Evolutionary conservation across 2,888 invertebrate species (phyloP).

Genomic region (Machimus atricapillus): DNA sequence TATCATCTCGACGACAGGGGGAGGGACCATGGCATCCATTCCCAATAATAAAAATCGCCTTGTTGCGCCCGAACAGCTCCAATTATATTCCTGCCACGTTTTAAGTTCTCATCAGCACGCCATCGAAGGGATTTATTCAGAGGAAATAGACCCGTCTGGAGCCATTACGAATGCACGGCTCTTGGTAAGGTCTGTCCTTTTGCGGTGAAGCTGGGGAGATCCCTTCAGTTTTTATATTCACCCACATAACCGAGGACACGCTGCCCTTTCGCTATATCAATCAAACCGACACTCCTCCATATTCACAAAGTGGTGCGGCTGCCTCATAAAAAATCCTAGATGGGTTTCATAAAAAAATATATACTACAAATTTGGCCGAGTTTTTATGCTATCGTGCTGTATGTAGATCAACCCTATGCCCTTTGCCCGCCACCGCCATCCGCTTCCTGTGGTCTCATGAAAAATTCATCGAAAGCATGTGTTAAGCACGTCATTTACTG

Average conservation of each 20-base stretch:
- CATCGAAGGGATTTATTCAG: not conserved
- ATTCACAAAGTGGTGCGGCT: not conserved
- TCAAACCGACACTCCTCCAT: not conserved
- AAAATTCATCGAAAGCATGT: constrained; percentile 10
- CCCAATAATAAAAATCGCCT: not conserved
- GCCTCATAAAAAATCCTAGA: not conserved
- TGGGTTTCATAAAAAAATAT: constrained; percentile 2
- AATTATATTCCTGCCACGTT: constrained; percentile 1
- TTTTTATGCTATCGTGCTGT: not conserved
- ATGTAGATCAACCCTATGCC: not conserved
- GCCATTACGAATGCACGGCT: not conserved
- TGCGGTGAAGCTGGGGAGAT: not conserved
- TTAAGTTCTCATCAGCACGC: constrained; percentile 1
- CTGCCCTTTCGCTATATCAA: not conserved
- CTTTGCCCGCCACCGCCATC: not conserved
- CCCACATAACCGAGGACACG: not conserved
- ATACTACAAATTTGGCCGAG: not conserved
- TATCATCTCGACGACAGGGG: not conserved
- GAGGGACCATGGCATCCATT: not conserved
- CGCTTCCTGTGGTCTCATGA: not conserved
- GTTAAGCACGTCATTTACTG: not conserved
- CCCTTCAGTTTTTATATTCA: not conserved
- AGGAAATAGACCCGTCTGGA: not conserved
- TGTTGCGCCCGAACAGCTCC: not conserved
- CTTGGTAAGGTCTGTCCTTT: not conserved